A percentile compares a stretch with the other conserved stretches of the same genome.
These are phyloP conservation scores for Emydocephalus ijimae DNA, from an alignment of 2,113 vertebrate species.

Conservation along the genomic window DNA sequence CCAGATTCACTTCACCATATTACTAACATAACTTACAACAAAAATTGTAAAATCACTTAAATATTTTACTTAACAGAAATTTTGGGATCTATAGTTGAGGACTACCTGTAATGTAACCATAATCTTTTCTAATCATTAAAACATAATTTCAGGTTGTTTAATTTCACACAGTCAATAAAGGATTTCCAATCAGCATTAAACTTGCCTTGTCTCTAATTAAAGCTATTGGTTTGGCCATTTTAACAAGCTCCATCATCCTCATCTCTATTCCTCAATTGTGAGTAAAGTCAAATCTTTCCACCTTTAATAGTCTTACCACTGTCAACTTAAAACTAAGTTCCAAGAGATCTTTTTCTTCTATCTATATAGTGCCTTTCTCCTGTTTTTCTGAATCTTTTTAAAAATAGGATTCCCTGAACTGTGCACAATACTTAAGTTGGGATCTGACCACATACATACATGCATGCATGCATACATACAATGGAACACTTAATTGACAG, in stretches of 20 bases:
- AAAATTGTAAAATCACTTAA: neutral
- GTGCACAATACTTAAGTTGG: neutral
- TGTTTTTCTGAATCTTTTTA: neutral
- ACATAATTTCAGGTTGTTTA: neutral
- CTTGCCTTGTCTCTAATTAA: neutral
- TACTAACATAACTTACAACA: neutral
- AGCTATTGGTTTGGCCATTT: neutral
- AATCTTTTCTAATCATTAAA: neutral
- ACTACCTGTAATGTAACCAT: neutral
- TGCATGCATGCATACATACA: neutral
- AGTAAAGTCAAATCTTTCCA: neutral
- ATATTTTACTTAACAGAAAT: neutral
- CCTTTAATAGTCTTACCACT: neutral
- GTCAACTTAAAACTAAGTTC: neutral
- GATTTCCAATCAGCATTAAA: neutral
- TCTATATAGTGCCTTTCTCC: neutral
- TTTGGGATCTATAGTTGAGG: neutral
- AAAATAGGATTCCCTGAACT: neutral
- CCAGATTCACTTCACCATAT: neutral
- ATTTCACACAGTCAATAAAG: neutral
- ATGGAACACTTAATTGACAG: neutral
- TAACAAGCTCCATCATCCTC: neutral
- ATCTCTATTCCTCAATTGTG: neutral
- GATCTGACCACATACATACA: neutral
- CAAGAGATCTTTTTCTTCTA: neutral